These are phyloP conservation scores for Spilarctia lutea DNA, from an alignment of 2,888 invertebrate genomes.

Conservation along the genomic window DNA sequence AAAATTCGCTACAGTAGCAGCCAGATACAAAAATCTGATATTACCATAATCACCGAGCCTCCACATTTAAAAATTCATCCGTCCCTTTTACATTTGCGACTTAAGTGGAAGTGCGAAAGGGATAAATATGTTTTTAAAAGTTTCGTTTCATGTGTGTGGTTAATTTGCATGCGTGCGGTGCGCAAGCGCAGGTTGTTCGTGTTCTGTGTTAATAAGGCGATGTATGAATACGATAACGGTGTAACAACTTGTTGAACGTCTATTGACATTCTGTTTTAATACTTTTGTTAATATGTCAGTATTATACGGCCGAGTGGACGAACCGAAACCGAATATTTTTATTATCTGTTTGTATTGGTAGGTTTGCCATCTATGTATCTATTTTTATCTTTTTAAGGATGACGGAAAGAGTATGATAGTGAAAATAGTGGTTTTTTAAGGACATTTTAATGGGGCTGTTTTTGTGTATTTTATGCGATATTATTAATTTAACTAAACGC, in stretches of 20 bases:
- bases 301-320: slow-evolving; percentile 13
- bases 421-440: no score
- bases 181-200: slow-evolving; percentile 56
- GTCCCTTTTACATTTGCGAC: slow-evolving; percentile 40
- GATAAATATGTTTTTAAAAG: slow-evolving; percentile 44
- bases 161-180: slow-evolving; percentile 68
- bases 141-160: slow-evolving; percentile 42
- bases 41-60: slow-evolving; percentile 49
- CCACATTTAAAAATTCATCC: slow-evolving; percentile 23
- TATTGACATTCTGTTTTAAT: slow-evolving; percentile 54
- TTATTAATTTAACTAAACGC: no score
- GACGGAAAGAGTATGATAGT: not conserved
- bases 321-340: not conserved
- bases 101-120: slow-evolving; percentile 36
- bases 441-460: no score
- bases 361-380: not conserved
- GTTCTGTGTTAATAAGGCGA: slow-evolving; percentile 68
- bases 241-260: slow-evolving; percentile 51
- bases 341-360: not conserved
- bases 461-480: no score
- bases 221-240: slow-evolving; percentile 68
- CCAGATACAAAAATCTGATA: slow-evolving; percentile 55
- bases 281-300: slow-evolving; percentile 37
- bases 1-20: slow-evolving; percentile 51
- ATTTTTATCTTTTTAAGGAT: not conserved